Conservation (phyloP, 2,797 vertebrate species). For the Melopsittacus undulatus region DNA sequence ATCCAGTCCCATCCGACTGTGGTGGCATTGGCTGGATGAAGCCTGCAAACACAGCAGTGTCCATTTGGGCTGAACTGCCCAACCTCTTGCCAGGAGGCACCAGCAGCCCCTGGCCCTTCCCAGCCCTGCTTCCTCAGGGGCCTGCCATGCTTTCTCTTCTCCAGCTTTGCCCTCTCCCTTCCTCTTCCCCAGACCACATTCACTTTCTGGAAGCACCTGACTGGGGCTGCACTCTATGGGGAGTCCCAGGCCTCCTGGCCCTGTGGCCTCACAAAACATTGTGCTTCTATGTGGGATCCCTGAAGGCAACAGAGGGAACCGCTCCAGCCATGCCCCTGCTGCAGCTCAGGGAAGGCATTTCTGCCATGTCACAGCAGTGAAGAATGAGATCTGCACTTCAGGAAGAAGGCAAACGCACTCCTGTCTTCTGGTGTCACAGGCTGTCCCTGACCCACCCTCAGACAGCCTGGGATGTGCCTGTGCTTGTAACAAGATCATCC, state of each 20-base stretch:
- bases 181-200: not conserved
- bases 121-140: not conserved
- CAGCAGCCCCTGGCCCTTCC: not conserved
- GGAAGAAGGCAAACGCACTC: not conserved
- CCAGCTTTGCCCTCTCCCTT: not conserved
- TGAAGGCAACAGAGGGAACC: accelerated
- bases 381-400: not conserved
- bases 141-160: not conserved
- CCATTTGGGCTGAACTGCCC: not conserved
- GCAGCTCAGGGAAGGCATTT: not conserved
- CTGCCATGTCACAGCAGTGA: not conserved
- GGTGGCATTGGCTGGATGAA: slow-evolving; percentile 82
- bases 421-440: not conserved
- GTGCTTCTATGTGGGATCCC: not conserved
- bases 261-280: not conserved
- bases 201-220: not conserved
- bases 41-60: slow-evolving; percentile 76
- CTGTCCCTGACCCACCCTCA: not conserved
- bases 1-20: slow-evolving; percentile 92
- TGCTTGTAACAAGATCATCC: not conserved
- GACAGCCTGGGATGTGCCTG: accelerated
- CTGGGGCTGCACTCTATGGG: not conserved
- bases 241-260: not conserved
- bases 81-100: accelerated
- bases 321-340: not conserved